phyloP scores from a whole-genome alignment of 1,140 invertebrate genomes.

The Heliconius congener region DNA sequence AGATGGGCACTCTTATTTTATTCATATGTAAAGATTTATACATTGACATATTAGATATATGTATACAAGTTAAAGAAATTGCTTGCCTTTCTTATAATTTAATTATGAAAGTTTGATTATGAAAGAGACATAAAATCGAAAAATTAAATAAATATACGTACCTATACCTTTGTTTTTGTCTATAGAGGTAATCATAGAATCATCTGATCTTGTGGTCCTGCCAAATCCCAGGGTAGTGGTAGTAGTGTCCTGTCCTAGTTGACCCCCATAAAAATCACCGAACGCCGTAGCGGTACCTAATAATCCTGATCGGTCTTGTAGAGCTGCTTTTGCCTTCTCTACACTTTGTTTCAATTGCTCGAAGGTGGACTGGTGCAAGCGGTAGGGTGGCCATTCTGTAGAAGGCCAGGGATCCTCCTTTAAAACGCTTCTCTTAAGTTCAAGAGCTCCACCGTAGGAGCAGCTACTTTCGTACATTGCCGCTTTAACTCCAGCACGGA shows the following conservation, averaged over 20 bases:
- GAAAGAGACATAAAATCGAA: neutral
- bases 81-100: no score
- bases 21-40: no score
- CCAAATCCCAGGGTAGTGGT: conserved; percentile 60
- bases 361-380: conserved; percentile 90
- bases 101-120: no score
- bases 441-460: conserved; percentile 92
- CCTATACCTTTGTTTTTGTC: conserved; percentile 75
- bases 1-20: no score
- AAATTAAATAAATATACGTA: conserved; percentile 40
- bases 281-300: conserved; percentile 82
- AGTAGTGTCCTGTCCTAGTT: conserved; percentile 67
- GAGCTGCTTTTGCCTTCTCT: conserved; percentile 92
- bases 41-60: no score
- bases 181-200: conserved; percentile 67
- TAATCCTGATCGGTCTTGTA: conserved; percentile 82
- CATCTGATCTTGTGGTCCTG: conserved; percentile 64
- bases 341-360: conserved; percentile 94
- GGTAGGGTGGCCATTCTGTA: conserved; percentile 87
- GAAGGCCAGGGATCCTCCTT: conserved; percentile 84
- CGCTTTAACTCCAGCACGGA: conserved; percentile 63
- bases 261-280: conserved; percentile 82
- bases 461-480: conserved; percentile 94
- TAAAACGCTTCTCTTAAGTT: conserved; percentile 88
- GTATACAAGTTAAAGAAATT: no score